phyloP scores from a whole-genome alignment of 2,113 vertebrate species.

The Mustela nigripes region DNA sequence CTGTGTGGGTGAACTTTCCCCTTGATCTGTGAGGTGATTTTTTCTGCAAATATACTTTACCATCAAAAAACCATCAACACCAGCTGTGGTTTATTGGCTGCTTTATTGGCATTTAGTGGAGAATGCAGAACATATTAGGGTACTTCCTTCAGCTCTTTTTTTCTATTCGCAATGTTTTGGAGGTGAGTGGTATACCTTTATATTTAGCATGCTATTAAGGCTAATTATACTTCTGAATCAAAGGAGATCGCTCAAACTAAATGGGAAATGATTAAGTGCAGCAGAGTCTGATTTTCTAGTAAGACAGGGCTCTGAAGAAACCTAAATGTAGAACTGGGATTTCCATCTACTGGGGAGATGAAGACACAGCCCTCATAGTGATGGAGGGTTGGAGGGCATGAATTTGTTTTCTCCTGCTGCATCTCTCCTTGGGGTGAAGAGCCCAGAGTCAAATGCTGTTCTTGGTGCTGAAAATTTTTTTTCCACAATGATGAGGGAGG shows the following conservation, averaged over 20 bases:
- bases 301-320: conserved; percentile 35
- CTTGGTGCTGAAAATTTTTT: conserved; percentile 27
- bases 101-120: neutral
- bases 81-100: neutral
- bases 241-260: conserved; percentile 64
- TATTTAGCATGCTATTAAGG: conserved; percentile 77
- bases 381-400: neutral
- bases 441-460: neutral
- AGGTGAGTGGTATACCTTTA: conserved; percentile 60
- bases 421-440: neutral
- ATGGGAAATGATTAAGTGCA: conserved; percentile 74
- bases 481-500: neutral
- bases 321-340: conserved; percentile 14
- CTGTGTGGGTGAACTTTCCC: neutral
- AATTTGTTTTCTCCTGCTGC: neutral
- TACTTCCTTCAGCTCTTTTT: conserved; percentile 1
- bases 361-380: neutral
- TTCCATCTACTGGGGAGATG: neutral
- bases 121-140: neutral
- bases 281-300: conserved; percentile 61
- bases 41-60: neutral
- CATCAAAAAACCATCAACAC: neutral
- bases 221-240: conserved; percentile 77
- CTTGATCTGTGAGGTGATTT: neutral
- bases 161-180: neutral